Conservation (phyloP, 2,797 vertebrate species). For the Vespertilio murinus region DNA sequence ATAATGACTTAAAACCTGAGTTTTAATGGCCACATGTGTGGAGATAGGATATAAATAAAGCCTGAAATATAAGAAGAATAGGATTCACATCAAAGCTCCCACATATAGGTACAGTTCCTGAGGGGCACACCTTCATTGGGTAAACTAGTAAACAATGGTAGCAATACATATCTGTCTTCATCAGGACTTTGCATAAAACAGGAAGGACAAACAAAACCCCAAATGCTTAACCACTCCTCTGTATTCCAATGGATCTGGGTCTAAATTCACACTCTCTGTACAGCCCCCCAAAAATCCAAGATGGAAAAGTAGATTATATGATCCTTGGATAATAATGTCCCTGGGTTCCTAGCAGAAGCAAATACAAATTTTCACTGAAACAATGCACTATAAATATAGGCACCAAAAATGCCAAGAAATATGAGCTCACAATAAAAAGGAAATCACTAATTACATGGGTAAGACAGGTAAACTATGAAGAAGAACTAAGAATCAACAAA, state of each 20-base stretch:
- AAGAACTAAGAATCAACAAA: conserved; percentile 19
- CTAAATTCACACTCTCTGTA: not conserved
- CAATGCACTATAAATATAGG: not conserved
- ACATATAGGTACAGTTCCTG: not conserved
- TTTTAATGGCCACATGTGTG: not conserved
- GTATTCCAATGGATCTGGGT: not conserved
- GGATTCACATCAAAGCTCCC: not conserved
- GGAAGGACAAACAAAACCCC: not conserved
- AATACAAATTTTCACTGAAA: conserved; percentile 7
- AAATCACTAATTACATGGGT: not conserved
- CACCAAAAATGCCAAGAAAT: conserved; percentile 5
- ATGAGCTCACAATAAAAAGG: not conserved
- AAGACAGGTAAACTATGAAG: not conserved
- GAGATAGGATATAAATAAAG: not conserved
- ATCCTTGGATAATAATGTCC: not conserved
- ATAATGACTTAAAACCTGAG: not conserved
- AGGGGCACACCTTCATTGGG: not conserved
- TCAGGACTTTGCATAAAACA: not conserved
- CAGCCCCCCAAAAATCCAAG: not conserved
- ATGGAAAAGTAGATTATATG: not conserved
- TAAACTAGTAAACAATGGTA: not conserved
- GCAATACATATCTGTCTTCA: not conserved
- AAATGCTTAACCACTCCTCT: not conserved
- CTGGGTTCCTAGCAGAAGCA: not conserved
- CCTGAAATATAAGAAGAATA: not conserved